These are phyloP conservation scores for Drosophila virilis DNA, from an alignment of 1,140 invertebrate genomes.

Conservation along the genomic window DNA sequence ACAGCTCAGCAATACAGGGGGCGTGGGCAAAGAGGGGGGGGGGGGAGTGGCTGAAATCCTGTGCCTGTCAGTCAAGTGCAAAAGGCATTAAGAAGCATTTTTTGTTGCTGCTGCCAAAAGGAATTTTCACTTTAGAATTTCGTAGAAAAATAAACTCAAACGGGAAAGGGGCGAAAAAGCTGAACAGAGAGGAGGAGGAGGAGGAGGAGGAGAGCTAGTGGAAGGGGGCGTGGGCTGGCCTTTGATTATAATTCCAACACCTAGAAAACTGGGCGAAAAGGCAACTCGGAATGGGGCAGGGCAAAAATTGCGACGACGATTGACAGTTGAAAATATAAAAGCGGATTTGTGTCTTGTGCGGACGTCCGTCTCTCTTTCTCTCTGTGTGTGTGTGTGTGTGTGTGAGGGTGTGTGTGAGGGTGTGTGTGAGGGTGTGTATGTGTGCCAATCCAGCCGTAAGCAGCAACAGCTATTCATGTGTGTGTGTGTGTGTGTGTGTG, in stretches of 20 bases:
- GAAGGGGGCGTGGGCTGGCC: slow-evolving; percentile 29
- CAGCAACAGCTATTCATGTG: slow-evolving; percentile 24
- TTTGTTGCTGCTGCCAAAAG: slow-evolving; percentile 61
- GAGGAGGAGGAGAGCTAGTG: not conserved
- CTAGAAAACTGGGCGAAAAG: slow-evolving; percentile 29
- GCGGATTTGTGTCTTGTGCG: slow-evolving; percentile 72
- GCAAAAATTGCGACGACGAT: slow-evolving; percentile 69
- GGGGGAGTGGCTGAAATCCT: not conserved
- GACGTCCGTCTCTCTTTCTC: not conserved
- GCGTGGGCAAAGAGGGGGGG: not conserved
- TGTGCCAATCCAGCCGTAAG: slow-evolving; percentile 44
- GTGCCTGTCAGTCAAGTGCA: slow-evolving; percentile 71
- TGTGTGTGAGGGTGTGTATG: slow-evolving; percentile 36
- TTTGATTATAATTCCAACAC: slow-evolving; percentile 82
- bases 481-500: slow-evolving; percentile 32
- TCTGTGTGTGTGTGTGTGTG: slow-evolving; percentile 11
- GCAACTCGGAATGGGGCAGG: not conserved
- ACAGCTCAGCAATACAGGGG: slow-evolving; percentile 6
- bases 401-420: slow-evolving; percentile 5
- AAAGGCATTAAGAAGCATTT: slow-evolving; percentile 71
- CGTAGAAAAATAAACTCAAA: slow-evolving; percentile 37
- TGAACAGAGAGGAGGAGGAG: slow-evolving; percentile 31
- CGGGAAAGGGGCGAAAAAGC: slow-evolving; percentile 30
- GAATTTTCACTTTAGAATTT: slow-evolving; percentile 80
- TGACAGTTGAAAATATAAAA: slow-evolving; percentile 82